Conservation (phyloP, 2,888 invertebrate species). For the Celastrina argiolus region DNA sequence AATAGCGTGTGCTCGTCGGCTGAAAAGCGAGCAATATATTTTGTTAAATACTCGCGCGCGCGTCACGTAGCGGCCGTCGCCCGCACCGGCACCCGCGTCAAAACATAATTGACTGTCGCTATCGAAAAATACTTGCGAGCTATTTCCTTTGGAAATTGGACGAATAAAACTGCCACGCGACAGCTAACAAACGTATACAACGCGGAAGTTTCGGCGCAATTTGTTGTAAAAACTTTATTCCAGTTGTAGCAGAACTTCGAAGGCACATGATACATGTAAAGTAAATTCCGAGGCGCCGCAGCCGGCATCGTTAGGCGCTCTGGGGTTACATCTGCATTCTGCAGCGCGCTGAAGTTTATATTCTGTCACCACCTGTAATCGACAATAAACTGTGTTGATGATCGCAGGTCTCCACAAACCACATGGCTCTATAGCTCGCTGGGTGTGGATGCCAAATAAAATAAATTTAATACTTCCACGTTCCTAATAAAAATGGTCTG, state of each 20-base stretch:
- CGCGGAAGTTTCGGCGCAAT: background rate
- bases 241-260: background rate
- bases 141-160: background rate
- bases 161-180: background rate
- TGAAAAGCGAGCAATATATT: background rate
- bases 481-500: too few relatives aligned
- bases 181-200: background rate
- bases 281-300: background rate
- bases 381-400: too few relatives aligned
- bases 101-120: slow-evolving; percentile 1
- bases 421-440: too few relatives aligned
- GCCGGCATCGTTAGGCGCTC: background rate
- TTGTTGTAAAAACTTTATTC: background rate
- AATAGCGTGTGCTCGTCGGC: background rate
- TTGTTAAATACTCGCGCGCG: background rate
- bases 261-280: background rate
- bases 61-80: background rate
- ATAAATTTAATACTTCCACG: too few relatives aligned
- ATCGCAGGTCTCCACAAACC: too few relatives aligned
- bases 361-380: too few relatives aligned
- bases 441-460: too few relatives aligned
- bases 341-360: too few relatives aligned
- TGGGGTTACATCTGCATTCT: background rate
- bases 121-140: background rate
- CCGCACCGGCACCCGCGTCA: background rate